Base-by-base conservation (phyloP, 2,113 vertebrate genomes). In the Percina caprodes region DNA sequence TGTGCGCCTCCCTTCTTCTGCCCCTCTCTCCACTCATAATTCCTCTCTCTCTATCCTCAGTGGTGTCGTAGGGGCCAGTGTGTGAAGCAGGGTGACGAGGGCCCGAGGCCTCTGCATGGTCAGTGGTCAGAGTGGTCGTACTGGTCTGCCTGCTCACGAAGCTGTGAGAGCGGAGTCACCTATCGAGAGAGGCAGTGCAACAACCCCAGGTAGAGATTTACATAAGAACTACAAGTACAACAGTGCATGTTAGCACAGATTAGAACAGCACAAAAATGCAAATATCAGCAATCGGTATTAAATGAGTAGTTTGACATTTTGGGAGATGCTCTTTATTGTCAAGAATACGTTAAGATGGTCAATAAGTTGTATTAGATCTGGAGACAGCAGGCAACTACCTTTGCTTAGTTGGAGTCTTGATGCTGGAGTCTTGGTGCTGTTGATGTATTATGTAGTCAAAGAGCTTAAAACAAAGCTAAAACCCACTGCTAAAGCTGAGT, bases 1-100 rank as follows among this genome's bases (percentile, higher is more conserved):
- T 52, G 30, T 75, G 51, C 30, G 4, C 33, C 14, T 67, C n/a
- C 14, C 10, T 76, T 77, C 51, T n/a, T 61, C 11, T 76, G 13
- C 51, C 18, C 15, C 9, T 68, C 1, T 65, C 19, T 1, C 23
- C 15, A 0, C 49, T 71, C 10, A 35, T 58, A 2, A 30, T 54
- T 52, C 18, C 4, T 63, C 58, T 74, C 15, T 26, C 21, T 79
- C 5, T 59, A 49, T 30, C 18, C 59, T 23, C 66, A 98, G 97
- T 98, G 97, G 97, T 98, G 97, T 81, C 97, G 97, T 1, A 93
- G 96, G 77, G 97, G 97, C 13, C 96, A 97, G 83, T 98, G 97
- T 92, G 96, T 97, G 75, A 97, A 97, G 61, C 94, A 96, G 0
- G 96, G 96, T 0, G 97, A 97, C 5, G 95, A 96, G 81, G 96